Evolutionary conservation across 2,888 invertebrate species (phyloP), one percentile per base, ranked within the genome.

Genomic region (Petrophora chlorosata): DNA sequence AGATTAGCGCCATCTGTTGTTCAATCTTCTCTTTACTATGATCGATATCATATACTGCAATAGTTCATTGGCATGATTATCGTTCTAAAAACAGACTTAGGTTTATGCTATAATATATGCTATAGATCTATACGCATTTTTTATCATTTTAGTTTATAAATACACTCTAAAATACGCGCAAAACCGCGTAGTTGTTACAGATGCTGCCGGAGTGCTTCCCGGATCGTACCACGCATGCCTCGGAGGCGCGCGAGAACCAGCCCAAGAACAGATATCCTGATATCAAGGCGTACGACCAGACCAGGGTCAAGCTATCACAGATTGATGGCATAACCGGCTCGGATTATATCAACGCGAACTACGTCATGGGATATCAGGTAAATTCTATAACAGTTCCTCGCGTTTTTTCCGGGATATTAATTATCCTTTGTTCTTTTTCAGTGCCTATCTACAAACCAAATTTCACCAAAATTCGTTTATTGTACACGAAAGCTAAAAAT

Each of bases 311-410:
- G 67, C 82, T 98, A 7, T 91, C 94, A 0, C 94, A 94, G 68
- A 86, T 95, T 4, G 97, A 97, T 69, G 94, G 95, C 41, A 92
- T 95, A 39, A 92, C 92, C 26, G 96, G 96, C 2, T 96, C 97
- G 0, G 97, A 98, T 79, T 98, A 98, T 70, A 97, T 98, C 57
- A 98, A 98, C 78, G 97, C 97, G 0, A 98, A 98, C 77, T 96
- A 95, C 72, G 97, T 98, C 0, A 92, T 95, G 79, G 97, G 97
- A 2, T 97, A 97, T 72, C 96, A 97, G 83, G 91, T 90, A 9
- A 64, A 62, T 7, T 9, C 28, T 5, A 14, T 14, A 17, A 32
- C 7, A 23, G 9, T 15, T 35, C 8, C 26, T 5, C 14, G 34
- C 30, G 4, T 34, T 7, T 22, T 22, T 7, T n/a, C n/a, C n/a